A percentile compares a stretch with the other conserved stretches of the same genome.
phyloP scores from a whole-genome alignment of 2,888 invertebrate genomes.

The Phorcus lineatus region DNA sequence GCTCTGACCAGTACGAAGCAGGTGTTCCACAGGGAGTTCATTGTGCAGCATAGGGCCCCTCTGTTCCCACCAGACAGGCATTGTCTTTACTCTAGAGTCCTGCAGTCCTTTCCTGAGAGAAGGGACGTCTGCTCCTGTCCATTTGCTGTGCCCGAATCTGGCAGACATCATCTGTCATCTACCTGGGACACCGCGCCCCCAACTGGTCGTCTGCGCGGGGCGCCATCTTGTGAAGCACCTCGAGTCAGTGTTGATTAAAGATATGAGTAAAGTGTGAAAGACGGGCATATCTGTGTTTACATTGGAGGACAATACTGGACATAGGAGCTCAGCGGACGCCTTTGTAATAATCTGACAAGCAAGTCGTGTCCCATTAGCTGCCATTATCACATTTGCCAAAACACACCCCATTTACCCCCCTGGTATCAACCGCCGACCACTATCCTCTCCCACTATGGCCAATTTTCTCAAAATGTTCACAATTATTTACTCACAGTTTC shows the following conservation, averaged over 20 bases:
- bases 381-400: conserved; percentile 40
- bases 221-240: conserved; percentile 7
- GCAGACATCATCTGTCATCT: conserved; percentile 18
- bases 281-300: conserved; percentile 26
- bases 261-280: neutral
- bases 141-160: neutral
- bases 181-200: neutral
- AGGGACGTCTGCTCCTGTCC: neutral
- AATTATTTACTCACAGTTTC: conserved; percentile 31
- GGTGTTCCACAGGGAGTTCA: conserved; percentile 4
- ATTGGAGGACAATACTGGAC: conserved; percentile 23
- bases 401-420: conserved; percentile 32
- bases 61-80: neutral
- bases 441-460: neutral
- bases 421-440: neutral
- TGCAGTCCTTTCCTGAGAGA: neutral
- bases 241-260: conserved; percentile 21
- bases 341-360: conserved; percentile 43
- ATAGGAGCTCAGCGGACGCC: conserved; percentile 34
- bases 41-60: neutral
- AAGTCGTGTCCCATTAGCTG: conserved; percentile 41
- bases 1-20: neutral
- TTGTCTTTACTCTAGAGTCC: conserved; percentile 5
- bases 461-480: conserved; percentile 24
- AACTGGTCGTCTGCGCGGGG: neutral